Percentiles rank a stretch among this genome's conserved stretches.
Conservation (phyloP, 2,888 invertebrate species). For the Diarsia dahlii region DNA sequence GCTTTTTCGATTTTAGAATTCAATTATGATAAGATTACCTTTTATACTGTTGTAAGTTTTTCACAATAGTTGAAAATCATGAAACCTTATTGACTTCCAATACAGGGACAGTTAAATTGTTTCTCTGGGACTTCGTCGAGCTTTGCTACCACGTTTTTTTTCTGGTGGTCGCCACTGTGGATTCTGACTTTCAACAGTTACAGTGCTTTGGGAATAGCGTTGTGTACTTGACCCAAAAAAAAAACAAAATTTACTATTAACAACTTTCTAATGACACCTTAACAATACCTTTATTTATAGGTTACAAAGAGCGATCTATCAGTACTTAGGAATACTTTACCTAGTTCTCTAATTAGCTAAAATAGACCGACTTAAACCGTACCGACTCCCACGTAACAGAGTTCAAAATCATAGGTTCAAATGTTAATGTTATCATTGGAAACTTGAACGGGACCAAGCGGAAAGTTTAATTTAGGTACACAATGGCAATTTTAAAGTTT, state of each 20-base stretch:
- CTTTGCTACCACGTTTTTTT: too few relatives aligned
- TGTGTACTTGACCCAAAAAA: too few relatives aligned
- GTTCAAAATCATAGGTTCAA: constrained; percentile 56
- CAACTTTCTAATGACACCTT: neutral
- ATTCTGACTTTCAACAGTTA: too few relatives aligned
- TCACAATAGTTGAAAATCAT: neutral
- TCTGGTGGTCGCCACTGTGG: too few relatives aligned
- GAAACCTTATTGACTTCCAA: neutral
- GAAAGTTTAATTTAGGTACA: constrained; percentile 83
- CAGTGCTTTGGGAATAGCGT: too few relatives aligned
- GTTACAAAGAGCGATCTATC: neutral
- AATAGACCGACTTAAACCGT: constrained; percentile 9
- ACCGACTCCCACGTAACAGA: neutral
- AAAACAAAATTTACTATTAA: neutral
- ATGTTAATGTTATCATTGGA: constrained; percentile 68
- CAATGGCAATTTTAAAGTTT: constrained; percentile 85
- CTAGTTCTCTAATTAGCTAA: neutral
- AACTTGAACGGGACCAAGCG: constrained; percentile 71
- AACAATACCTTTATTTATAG: neutral
- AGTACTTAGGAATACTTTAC: neutral
- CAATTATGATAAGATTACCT: neutral
- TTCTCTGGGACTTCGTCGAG: too few relatives aligned
- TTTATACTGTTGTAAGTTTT: neutral
- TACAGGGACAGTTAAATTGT: too few relatives aligned
- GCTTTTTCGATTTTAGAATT: too few relatives aligned